phyloP scores from a whole-genome alignment of 1,140 invertebrate genomes.

The Saccostrea cuccullata region DNA sequence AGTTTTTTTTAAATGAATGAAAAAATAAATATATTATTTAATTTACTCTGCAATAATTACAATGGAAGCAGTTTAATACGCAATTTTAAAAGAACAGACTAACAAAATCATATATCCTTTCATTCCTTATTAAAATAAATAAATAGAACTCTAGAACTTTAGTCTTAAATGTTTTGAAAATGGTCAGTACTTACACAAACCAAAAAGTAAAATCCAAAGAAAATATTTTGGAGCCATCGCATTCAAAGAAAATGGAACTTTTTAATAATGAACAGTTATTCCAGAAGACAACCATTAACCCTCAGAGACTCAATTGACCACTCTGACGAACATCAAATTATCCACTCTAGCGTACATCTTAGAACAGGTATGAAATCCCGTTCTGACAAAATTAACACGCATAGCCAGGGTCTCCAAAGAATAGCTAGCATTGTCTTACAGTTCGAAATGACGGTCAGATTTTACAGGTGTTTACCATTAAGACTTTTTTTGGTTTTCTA shows the following conservation, averaged over 20 bases:
- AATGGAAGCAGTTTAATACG: too few relatives aligned
- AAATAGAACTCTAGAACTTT: too few relatives aligned
- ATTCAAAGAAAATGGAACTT: not conserved
- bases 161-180: not conserved
- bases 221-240: not conserved
- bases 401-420: not conserved
- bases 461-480: not conserved
- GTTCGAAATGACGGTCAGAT: not conserved
- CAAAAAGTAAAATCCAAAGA: not conserved
- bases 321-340: not conserved
- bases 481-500: too few relatives aligned
- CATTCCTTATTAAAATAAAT: too few relatives aligned
- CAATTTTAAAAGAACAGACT: too few relatives aligned
- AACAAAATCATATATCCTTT: too few relatives aligned
- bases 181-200: not conserved
- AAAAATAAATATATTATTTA: too few relatives aligned
- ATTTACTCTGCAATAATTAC: too few relatives aligned
- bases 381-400: slow-evolving; percentile 10
- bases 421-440: not conserved
- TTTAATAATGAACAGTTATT: not conserved
- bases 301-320: not conserved
- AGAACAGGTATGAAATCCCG: not conserved
- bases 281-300: not conserved
- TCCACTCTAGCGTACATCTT: not conserved
- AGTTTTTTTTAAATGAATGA: too few relatives aligned